Base-by-base conservation (phyloP, 1,140 invertebrate species). In the Steinernema feltiae region DNA sequence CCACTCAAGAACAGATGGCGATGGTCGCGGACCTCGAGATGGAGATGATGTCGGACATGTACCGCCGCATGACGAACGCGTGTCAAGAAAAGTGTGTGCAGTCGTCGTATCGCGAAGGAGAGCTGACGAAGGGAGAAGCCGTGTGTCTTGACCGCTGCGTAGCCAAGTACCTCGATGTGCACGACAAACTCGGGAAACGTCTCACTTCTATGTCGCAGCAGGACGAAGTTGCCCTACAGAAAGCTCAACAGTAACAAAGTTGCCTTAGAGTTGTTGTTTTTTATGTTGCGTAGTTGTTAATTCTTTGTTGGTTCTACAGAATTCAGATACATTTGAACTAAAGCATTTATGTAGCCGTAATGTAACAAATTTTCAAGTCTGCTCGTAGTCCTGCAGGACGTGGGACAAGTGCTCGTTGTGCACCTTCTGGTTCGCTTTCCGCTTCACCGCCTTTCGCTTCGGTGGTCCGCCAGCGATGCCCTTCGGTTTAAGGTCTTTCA, bases 1-100 rank as follows among this genome's bases (percentile, higher is more conserved):
- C 53, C 15, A 74, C 73, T 71, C 73, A 74, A 74, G 70, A 79
- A 30, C 76, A 77, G 48, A 46, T 77, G 41, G 48, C 75, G 32
- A 46, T 77, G 76, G 76, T 77, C 21, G 93, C 94, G 84, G 94
- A 98, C 80, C 87, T 98, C 79, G 96, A 98, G 88, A 93, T 98
- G 77, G 95, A 98, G 89, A 98, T 98, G 94, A 97, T 98, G 94
- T 93, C 94, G 0, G 95, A 99, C 88, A 95, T 99, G 93, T 98
- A 96, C 88, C 95, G 94, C 85, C 87, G 89, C 79, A 92, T 99
- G 90, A 95, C 94, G 18, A 89, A 90, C 31, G 91, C 94, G 0
- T 99, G 96, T 87, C 93, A 97, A 84, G 92, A 91, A 80, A 99
- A 99, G 87, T 99, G 97, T 87, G 94, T 99, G 83, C 92, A 93